Percentiles rank a stretch among this genome's conserved stretches.
phyloP scores from a whole-genome alignment of 1,140 invertebrate species.

The Chrysoperla carnea region DNA sequence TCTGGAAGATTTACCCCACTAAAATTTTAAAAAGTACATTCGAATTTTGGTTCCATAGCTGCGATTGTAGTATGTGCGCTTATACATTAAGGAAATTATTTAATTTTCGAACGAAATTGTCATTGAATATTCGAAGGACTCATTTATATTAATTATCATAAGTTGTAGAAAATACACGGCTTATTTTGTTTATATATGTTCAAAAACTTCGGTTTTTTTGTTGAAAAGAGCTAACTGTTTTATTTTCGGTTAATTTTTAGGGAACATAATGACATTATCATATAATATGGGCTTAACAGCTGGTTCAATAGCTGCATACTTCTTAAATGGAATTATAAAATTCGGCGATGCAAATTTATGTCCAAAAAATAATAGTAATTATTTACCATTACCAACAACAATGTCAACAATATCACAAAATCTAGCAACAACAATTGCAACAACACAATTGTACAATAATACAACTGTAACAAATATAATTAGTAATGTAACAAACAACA shows the following conservation, averaged over 20 bases:
- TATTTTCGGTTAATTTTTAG: conserved; percentile 25
- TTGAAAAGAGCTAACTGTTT: no score
- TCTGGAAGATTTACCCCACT: no score
- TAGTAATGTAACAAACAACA: background rate
- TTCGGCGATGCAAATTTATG: background rate
- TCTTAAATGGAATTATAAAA: conserved; percentile 34
- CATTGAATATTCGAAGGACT: no score
- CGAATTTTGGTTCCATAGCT: no score
- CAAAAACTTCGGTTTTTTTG: no score
- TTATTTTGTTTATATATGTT: no score
- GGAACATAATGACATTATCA: conserved; percentile 84
- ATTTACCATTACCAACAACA: background rate
- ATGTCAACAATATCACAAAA: background rate
- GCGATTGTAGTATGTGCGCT: no score
- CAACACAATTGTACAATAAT: background rate
- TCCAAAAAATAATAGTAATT: background rate
- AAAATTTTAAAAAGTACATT: no score
- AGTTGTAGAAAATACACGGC: no score
- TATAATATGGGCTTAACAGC: conserved; percentile 72
- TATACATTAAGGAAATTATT: no score
- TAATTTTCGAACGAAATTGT: no score
- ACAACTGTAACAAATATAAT: background rate
- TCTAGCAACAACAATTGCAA: background rate
- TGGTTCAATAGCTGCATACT: conserved; percentile 66
- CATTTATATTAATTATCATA: no score